Percentiles rank a stretch among this genome's conserved stretches.
Conservation (phyloP, 1,140 invertebrate species). For the Zelostemma sp. region DNA sequence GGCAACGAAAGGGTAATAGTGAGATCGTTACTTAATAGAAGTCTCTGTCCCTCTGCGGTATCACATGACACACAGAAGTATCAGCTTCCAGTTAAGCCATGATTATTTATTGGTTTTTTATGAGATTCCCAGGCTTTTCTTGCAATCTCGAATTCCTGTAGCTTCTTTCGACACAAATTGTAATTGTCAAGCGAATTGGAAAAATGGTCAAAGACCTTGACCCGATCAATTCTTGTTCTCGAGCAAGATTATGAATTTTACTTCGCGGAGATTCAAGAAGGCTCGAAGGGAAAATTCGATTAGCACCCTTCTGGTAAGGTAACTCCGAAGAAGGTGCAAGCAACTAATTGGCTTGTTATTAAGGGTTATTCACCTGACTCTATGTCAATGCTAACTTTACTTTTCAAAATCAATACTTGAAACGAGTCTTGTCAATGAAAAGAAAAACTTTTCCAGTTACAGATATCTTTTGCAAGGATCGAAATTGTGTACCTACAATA, state of each 20-base stretch:
- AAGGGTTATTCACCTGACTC: constrained; percentile 58
- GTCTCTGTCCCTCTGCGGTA: constrained; percentile 32
- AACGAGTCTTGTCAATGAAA: too few relatives aligned
- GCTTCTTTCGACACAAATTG: background rate
- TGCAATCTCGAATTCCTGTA: constrained; percentile 11
- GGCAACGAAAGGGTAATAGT: constrained; percentile 48
- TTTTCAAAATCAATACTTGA: constrained; percentile 33
- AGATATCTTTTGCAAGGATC: too few relatives aligned
- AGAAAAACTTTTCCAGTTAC: too few relatives aligned
- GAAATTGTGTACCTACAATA: too few relatives aligned
- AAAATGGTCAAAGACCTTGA: constrained; percentile 32
- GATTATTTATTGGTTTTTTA: constrained; percentile 25
- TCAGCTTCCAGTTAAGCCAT: constrained; percentile 42
- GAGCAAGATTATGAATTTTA: constrained; percentile 1
- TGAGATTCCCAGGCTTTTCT: constrained; percentile 34
- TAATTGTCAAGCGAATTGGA: constrained; percentile 6
- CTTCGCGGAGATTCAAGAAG: constrained; percentile 14
- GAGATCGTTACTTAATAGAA: constrained; percentile 51
- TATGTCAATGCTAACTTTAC: background rate
- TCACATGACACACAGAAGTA: constrained; percentile 47
- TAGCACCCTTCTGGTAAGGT: constrained; percentile 41
- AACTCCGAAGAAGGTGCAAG: constrained; percentile 33
- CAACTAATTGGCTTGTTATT: constrained; percentile 59
- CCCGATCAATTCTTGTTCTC: constrained; percentile 10
- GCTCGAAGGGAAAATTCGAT: constrained; percentile 54